Evolutionary conservation across 2,113 vertebrate genomes (phyloP), one percentile per base, ranked within the genome.

Genomic region (Seriola dumerili): DNA sequence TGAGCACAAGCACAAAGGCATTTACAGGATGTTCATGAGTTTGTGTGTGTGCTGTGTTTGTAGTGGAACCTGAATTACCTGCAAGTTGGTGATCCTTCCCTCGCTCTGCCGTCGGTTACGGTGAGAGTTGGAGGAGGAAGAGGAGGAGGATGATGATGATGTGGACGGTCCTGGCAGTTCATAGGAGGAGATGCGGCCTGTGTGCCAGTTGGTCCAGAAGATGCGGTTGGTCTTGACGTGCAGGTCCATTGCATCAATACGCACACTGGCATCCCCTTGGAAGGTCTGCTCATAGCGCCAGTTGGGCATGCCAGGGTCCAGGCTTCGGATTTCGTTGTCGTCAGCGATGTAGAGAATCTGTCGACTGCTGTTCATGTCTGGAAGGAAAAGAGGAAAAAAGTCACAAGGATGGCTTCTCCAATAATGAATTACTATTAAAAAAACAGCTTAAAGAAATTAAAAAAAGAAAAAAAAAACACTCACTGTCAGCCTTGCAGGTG

Each of bases 151-250:
- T 29, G 29, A 29, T 29, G 29, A 29, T 29, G 29, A 29, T 1
- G 89, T 71, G 19, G 89, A 72, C 13, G 74, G 55, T 8, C 70
- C 88, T 0, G 96, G 97, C 74, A 99, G 96, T 81, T 97, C 97
- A 3, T 96, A 96, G 81, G 95, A 97, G 0, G 97, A 99, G 94
- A 99, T 99, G 44, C 95, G 95, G 66, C 97, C 96, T 0, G 96
- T 99, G 95, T 99, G 98, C 98, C 98, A 99, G 94, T 99, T 99
- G 85, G 97, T 99, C 98, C 98, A 99, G 86, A 97, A 99, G 94
- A 99, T 97, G 40, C 96, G 97, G 90, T 97, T 97, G 64, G 96
- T 97, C 93, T 99, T 99, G 85, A 99, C 87, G 0, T 99, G 96
- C 61, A 99, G 94, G 84, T 99, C 98, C 97, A 99, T 98, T 44